Evolutionary conservation across 2,797 vertebrate genomes (phyloP).

Genomic region (Agapornis canus): DNA sequence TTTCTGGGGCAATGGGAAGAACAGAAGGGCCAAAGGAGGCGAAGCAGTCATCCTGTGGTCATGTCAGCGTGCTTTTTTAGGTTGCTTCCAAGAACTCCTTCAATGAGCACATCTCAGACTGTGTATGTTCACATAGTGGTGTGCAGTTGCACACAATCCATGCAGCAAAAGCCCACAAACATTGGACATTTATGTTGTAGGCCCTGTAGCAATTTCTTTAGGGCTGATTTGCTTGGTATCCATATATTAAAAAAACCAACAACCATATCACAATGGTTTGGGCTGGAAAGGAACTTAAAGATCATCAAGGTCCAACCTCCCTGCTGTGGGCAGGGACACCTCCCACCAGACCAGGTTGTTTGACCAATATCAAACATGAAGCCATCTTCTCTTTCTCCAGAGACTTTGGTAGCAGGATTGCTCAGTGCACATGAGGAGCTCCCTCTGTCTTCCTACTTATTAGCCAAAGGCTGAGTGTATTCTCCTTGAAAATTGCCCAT

Average conservation of each 20-base stretch:
- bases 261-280: neutral
- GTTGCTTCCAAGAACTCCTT: neutral
- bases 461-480: neutral
- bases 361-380: neutral
- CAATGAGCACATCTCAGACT: neutral
- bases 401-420: neutral
- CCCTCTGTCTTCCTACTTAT: neutral
- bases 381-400: neutral
- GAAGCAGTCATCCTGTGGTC: neutral
- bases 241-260: neutral
- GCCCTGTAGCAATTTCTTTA: neutral
- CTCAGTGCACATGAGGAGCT: neutral
- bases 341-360: neutral
- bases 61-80: neutral
- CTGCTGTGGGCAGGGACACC: too few species aligned
- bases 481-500: neutral
- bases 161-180: fast-evolving
- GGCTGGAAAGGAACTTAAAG: neutral
- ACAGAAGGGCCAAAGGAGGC: neutral
- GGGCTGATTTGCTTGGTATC: neutral
- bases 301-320: neutral
- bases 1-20: neutral
- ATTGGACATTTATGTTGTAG: neutral
- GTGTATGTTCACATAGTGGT: fast-evolving
- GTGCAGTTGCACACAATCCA: neutral